Evolutionary conservation across 1,140 invertebrate genomes (phyloP), one percentile per base, ranked within the genome.

Genomic region (Nasonia longicornis): DNA sequence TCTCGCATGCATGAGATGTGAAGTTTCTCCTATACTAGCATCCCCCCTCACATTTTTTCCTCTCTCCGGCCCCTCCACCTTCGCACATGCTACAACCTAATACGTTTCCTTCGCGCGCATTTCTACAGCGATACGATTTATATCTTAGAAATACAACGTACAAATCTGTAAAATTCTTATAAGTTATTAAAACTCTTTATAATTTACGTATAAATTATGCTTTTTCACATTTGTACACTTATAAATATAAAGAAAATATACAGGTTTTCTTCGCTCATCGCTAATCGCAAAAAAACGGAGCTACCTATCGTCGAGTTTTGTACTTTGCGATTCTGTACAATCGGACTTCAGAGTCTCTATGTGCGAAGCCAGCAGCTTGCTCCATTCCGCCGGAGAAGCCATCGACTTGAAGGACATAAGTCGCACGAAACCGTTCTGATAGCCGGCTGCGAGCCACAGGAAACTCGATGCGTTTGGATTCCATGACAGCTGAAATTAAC

Each of bases 381-480:
- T 83, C n/a, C 87, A 38, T 75, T 86, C 80, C 12, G 20, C 35
- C 1, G 76, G 29, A 31, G 83, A 78, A 8, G 85, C 85, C 83
- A 90, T 78, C 7, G 72, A 85, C 75, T 85, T 89, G 4, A 91
- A 88, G 79, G 87, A 85, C 31, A 90, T 83, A 38, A 91, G 63
- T 78, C 91, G 86, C 14, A 91, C 85, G 20, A 92, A 86, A 35
- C 91, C 91, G 82, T 89, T 91, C 83, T 92, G 89, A 80, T 91
- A 90, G 6, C 90, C 90, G 4, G 84, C 84, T 10, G 87, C 87
- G 16, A 92, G 79, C 89, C 89, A 91, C 8, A 90, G 80, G 79
- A 91, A 91, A 85, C 90, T 91, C 86, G 87, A 90, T 3, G 84
- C 58, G 84, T 92, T 92, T 35, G 90, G 89, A 85, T 91, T 92